These are phyloP conservation scores for Aleiodes sp. DNA, from an alignment of 1,140 invertebrate species.

Conservation along the genomic window DNA sequence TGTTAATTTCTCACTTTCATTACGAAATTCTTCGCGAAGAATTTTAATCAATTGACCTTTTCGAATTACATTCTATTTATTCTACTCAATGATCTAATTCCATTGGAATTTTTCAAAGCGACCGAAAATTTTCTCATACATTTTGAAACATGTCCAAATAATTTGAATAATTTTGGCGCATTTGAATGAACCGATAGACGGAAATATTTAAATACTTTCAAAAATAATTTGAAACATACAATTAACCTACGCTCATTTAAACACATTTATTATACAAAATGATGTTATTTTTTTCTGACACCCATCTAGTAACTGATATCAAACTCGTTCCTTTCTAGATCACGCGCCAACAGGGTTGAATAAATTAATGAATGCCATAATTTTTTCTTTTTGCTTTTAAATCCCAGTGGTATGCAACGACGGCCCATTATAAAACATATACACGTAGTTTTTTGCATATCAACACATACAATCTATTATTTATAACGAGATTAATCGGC, in stretches of 20 bases:
- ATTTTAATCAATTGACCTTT: slow-evolving; percentile 6
- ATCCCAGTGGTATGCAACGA: slow-evolving; percentile 17
- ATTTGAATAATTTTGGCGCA: slow-evolving; percentile 10
- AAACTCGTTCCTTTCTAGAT: slow-evolving; percentile 15
- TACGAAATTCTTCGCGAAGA: not conserved
- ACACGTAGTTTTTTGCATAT: not conserved
- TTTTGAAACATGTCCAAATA: slow-evolving; percentile 5
- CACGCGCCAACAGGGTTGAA: not conserved
- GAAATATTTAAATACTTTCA: not conserved
- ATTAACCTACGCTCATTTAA: not conserved
- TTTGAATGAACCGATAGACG: not conserved
- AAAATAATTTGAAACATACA: too few species aligned
- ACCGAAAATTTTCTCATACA: too few species aligned
- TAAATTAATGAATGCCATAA: slow-evolving; percentile 12
- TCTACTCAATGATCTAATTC: slow-evolving; percentile 2
- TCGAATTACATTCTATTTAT: not conserved
- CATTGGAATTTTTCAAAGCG: slow-evolving; percentile 3
- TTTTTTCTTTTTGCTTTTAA: too few species aligned
- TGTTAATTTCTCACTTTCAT: not conserved
- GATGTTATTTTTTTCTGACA: slow-evolving; percentile 9
- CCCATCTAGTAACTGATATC: slow-evolving; percentile 9
- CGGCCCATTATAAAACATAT: slow-evolving; percentile 11
- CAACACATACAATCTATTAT: slow-evolving; percentile 17
- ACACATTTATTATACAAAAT: too few species aligned
- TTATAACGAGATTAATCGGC: slow-evolving; percentile 16